Base-by-base conservation (phyloP, 2,113 vertebrate genomes). In the Callopanchax toddi region DNA sequence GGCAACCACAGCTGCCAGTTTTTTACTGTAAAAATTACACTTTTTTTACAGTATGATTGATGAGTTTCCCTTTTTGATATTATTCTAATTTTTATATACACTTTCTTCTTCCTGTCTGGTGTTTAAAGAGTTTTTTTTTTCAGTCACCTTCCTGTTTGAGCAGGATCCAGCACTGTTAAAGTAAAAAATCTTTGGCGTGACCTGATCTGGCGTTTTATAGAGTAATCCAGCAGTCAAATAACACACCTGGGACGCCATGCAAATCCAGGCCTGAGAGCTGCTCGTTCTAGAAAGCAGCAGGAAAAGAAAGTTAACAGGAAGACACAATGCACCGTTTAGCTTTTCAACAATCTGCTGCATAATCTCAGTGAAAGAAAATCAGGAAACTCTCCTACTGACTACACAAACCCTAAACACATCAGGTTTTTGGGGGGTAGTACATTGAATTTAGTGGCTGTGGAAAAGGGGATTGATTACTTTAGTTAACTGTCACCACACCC, bases 181-280 rank as follows among this genome's bases (percentile, higher is more conserved):
- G 71, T 62, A 64, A 51, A 88, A 91, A 92, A 92, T 91, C 86
- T 87, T 81, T 83, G 50, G 59, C 51, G 8, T 52, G 60, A 78
- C 52, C 60, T 43, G 78, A 74, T 65, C 76, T 76, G 74, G 62
- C 34, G 59, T 32, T 60, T 44, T 42, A 52, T 29, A 55, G 17
- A 50, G 62, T 50, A 25, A 63, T 64, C 25, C 58, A 64, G 63
- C 74, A 88, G 87, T 89, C 86, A 89, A 90, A 91, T 89, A 51
- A 43, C 84, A 55, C 76, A 74, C 86, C 86, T 84, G 88, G 85
- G 86, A 71, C 82, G 44, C 15, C 83, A 91, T 91, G 90, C 90
- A 92, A 92, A 92, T 89, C 54, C 18, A 48, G 1, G 20, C 32
- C 22, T 8, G 74, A 64, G 65, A 60, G 50, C 44, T 49, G 23